Base-by-base conservation (phyloP, 2,113 vertebrate species). In the Lamprologus sp. region DNA sequence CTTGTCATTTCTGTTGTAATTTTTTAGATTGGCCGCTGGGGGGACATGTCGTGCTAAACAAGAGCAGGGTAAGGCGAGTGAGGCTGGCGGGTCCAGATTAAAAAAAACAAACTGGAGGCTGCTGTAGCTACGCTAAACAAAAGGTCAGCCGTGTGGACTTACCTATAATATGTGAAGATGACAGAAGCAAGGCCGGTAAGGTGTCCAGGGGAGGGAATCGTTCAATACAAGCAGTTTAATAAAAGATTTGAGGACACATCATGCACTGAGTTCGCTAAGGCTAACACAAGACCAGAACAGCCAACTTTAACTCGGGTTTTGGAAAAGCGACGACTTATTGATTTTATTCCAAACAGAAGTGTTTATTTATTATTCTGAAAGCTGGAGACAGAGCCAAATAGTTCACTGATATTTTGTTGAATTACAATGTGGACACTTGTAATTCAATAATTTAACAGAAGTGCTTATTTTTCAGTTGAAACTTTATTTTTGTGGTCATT, bases 291-390 rank as follows among this genome's bases (percentile, higher is more conserved):
- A 60, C 56, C 56, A 31, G 56, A 60, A 31, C 26, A 60, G 56
- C 19, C 26, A 60, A 31, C 14, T 60, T 60, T 31, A 60, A 58
- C 56, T 60, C 56, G 0, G 56, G 56, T 17, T 60, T 60, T 31
- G 26, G 56, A 17, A 60, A 60, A 60, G 56, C 5, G 0, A 60
- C 5, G 3, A 31, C 0, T 58, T 58, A 31, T 58, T 58, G 55
- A 28, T 58, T 58, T 58, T 58, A 58, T 28, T 58, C 55, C 13
- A 9, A 58, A 58, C 26, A 58, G 55, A 58, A 58, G 26, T 58
- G 55, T 31, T 28, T 5, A 58, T 58, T 58, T 58, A 31, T 58
- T 58, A 17, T 17, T 58, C 56, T 58, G 14, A 58, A 31, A 58
- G 55, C 14, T 58, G 26, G 55, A 31, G 55, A 58, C 14, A 17